phyloP scores from a whole-genome alignment of 2,888 invertebrate species.

The Drosophila barbarae region DNA sequence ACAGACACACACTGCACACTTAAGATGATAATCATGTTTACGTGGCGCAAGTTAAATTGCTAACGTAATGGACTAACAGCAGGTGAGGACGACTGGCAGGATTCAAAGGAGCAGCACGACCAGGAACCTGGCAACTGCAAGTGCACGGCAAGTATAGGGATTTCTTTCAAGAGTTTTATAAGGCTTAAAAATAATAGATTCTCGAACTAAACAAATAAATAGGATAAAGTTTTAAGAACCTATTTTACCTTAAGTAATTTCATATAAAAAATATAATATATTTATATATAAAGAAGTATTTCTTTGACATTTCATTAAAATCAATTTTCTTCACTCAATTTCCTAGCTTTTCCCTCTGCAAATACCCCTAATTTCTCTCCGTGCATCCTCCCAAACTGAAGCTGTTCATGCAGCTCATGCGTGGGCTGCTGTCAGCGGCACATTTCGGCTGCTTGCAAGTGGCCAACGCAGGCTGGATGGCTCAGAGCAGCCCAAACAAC shows the following conservation, averaged over 20 bases:
- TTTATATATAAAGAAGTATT: too few relatives aligned
- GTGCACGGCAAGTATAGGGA: neutral
- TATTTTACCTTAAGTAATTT: neutral
- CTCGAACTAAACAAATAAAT: neutral
- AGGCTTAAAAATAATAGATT: neutral
- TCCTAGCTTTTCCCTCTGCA: rapidly evolving
- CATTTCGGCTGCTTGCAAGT: constrained; percentile 63
- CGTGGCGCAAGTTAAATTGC: constrained; percentile 76
- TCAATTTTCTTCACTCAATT: neutral
- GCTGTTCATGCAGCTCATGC: constrained; percentile 54
- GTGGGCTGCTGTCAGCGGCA: constrained; percentile 65
- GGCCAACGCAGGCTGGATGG: constrained; percentile 57
- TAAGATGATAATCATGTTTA: constrained; percentile 75
- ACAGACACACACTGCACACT: constrained; percentile 60
- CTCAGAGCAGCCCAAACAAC: constrained; percentile 2
- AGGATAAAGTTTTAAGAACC: neutral
- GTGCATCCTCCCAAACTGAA: constrained; percentile 11
- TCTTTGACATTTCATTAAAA: too few relatives aligned
- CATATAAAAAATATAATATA: too few relatives aligned
- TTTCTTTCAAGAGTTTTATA: neutral
- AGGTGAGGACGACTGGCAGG: constrained; percentile 52
- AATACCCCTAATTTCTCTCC: neutral
- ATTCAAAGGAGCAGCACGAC: constrained; percentile 17
- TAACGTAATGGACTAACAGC: constrained; percentile 74
- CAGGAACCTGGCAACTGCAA: constrained; percentile 1